These are phyloP conservation scores for Hyperoplus immaculatus DNA, from an alignment of 2,797 vertebrate species.

Conservation along the genomic window DNA sequence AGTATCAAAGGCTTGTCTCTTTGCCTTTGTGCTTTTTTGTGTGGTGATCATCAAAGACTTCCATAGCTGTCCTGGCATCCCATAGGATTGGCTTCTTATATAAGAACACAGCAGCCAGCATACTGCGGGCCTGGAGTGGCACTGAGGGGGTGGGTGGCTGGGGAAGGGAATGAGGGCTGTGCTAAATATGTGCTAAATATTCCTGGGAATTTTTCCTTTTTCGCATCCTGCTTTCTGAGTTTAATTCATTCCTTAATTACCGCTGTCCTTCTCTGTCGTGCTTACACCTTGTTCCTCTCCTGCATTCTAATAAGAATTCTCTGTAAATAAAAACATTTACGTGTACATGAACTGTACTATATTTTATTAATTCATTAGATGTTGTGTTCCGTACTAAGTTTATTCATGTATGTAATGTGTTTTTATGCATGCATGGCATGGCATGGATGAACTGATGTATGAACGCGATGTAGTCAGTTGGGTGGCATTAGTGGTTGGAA, in stretches of 20 bases:
- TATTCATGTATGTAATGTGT: constrained; percentile 1
- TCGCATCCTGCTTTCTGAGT: constrained; percentile 34
- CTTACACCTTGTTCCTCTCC: constrained; percentile 5
- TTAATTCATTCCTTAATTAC: constrained; percentile 38
- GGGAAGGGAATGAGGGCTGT: constrained; percentile 41
- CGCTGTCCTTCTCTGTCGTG: constrained; percentile 4
- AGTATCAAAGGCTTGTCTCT: constrained; percentile 78
- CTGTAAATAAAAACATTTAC: constrained; percentile 22
- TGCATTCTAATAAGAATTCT: constrained; percentile 20
- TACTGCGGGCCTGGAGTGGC: constrained; percentile 67
- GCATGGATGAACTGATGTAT: constrained; percentile 6
- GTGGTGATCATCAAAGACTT: constrained; percentile 80
- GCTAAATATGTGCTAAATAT: constrained; percentile 64
- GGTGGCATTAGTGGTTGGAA: not conserved
- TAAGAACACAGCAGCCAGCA: constrained; percentile 79
- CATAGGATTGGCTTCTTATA: constrained; percentile 77
- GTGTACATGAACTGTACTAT: not conserved
- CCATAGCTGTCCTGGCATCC: constrained; percentile 68
- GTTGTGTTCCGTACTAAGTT: not conserved
- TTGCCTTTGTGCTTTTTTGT: constrained; percentile 78
- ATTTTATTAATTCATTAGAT: constrained; percentile 4
- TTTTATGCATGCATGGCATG: not conserved
- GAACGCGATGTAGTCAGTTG: not conserved
- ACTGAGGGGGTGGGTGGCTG: constrained; percentile 60
- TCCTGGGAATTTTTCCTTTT: constrained; percentile 60